Evolutionary conservation across 2,888 invertebrate species (phyloP).

Genomic region (Acanthosepion pharaonis): DNA sequence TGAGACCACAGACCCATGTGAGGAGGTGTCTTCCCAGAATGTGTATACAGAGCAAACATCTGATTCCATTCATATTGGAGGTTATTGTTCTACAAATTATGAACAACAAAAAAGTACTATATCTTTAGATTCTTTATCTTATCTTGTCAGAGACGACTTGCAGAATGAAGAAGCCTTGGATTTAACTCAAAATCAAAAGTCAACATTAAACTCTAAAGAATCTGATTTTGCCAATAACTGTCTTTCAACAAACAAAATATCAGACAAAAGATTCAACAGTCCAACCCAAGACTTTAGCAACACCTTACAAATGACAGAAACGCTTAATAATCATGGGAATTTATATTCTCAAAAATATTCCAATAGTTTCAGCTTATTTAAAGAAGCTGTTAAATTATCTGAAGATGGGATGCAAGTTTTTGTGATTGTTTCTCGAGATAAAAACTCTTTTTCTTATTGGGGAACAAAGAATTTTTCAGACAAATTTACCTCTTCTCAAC

Average conservation of each 20-base stretch:
- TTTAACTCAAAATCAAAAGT: constrained; percentile 36
- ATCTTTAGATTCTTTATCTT: background rate
- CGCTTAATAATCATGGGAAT: background rate
- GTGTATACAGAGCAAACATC: background rate
- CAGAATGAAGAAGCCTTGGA: background rate
- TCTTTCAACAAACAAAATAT: background rate
- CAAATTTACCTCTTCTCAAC: background rate
- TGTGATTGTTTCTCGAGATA: constrained; percentile 6
- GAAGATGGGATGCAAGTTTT: constrained; percentile 8
- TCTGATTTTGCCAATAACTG: background rate
- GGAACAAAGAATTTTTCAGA: background rate
- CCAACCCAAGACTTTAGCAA: no score
- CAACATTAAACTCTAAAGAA: background rate
- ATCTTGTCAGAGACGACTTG: background rate
- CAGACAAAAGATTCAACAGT: background rate
- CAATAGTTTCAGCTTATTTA: background rate
- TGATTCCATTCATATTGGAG: background rate
- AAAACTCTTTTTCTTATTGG: constrained; percentile 17
- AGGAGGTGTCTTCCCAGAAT: background rate
- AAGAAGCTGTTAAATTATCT: constrained; percentile 34
- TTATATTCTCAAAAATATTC: background rate
- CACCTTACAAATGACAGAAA: background rate
- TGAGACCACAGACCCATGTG: background rate
- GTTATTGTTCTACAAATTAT: background rate
- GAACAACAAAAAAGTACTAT: background rate